A percentile compares a stretch with the other conserved stretches of the same genome.
phyloP scores from a whole-genome alignment of 2,888 invertebrate genomes.

The Nematopogon swammerdamellus region DNA sequence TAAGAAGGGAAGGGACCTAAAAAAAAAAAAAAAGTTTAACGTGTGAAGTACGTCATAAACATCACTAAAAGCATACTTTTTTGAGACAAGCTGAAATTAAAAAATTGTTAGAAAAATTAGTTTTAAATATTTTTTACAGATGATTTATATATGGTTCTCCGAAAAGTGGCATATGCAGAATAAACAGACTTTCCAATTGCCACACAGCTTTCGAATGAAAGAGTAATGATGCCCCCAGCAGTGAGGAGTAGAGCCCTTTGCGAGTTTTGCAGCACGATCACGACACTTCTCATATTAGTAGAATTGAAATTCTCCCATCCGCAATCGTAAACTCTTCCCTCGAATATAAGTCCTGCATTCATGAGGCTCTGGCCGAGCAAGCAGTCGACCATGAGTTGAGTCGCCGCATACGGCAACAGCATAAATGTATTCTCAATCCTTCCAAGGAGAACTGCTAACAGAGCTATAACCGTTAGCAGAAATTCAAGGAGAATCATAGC shows the following conservation, averaged over 20 bases:
- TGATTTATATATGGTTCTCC: conserved; percentile 6
- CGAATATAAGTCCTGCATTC: conserved; percentile 19
- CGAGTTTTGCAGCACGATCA: conserved; percentile 20
- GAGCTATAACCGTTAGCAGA: conserved; percentile 18
- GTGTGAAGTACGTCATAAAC: too few relatives aligned
- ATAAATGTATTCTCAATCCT: conserved; percentile 28
- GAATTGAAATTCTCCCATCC: conserved; percentile 23
- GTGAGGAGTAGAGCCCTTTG: conserved; percentile 21
- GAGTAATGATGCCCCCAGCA: conserved; percentile 19
- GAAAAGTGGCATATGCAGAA: conserved; percentile 22
- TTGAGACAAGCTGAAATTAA: too few relatives aligned
- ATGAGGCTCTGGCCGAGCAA: conserved; percentile 21
- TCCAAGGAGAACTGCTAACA: conserved; percentile 28
- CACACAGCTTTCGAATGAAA: conserved; percentile 20
- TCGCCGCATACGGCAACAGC: conserved; percentile 23
- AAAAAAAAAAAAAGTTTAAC: too few relatives aligned
- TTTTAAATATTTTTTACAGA: too few relatives aligned
- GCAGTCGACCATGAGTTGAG: conserved; percentile 23
- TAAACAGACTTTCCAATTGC: conserved; percentile 18
- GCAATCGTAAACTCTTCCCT: conserved; percentile 19
- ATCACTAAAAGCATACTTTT: too few relatives aligned
- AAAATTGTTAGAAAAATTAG: too few relatives aligned
- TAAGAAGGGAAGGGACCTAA: too few relatives aligned
- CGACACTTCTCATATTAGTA: conserved; percentile 19
- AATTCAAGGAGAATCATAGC: conserved; percentile 26